These are phyloP conservation scores for Eulemur albifrons DNA, from an alignment of 2,797 vertebrate species.

Conservation along the genomic window DNA sequence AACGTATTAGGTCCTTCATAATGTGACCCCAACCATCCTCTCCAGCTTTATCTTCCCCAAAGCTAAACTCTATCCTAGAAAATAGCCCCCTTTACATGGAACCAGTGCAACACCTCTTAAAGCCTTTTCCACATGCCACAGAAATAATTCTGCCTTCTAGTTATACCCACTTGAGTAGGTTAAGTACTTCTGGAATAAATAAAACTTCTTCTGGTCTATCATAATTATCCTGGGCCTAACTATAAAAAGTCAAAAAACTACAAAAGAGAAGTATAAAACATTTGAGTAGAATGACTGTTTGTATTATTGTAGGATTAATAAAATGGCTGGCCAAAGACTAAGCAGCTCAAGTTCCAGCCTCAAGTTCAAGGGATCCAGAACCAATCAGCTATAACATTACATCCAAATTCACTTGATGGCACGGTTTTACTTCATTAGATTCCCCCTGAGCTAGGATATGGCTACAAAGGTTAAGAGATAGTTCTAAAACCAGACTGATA, in stretches of 20 bases:
- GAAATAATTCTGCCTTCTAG: conserved; percentile 20
- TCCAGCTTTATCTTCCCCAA: neutral
- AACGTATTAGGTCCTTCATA: neutral
- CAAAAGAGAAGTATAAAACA: neutral
- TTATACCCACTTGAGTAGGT: neutral
- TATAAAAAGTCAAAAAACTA: neutral
- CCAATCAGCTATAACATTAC: neutral
- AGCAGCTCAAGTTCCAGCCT: neutral
- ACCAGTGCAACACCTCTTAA: neutral
- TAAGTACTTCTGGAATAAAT: neutral
- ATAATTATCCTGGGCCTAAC: neutral
- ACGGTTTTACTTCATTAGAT: neutral
- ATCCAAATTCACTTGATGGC: neutral
- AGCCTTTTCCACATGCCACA: neutral
- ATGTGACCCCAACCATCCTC: neutral
- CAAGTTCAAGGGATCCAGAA: neutral
- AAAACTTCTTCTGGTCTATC: neutral
- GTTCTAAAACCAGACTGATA: neutral
- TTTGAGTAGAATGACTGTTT: neutral
- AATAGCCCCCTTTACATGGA: neutral
- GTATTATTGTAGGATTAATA: neutral
- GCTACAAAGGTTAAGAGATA: neutral
- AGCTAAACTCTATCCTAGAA: neutral
- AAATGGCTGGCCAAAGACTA: neutral
- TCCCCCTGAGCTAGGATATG: neutral